Evolutionary conservation across 2,113 vertebrate genomes (phyloP), one percentile per base, ranked within the genome.

Genomic region (Oreochromis tanganicae): DNA sequence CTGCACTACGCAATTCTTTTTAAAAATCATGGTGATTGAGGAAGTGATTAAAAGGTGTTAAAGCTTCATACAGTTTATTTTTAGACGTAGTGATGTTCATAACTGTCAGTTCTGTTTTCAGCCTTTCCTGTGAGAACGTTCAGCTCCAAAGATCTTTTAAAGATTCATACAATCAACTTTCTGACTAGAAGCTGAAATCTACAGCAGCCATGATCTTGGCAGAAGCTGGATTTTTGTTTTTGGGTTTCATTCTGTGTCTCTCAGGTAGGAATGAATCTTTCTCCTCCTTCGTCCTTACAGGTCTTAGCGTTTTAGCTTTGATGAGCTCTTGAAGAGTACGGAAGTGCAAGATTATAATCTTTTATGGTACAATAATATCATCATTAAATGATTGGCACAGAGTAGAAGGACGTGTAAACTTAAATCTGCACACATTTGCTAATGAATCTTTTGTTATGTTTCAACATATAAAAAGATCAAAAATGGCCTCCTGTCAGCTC

Each of bases 241-340:
- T 56, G 54, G 11, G 54, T 27, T 56, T 56, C 21, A 56, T 56
- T 56, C 54, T 27, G 54, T 56, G 54, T 24, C 54, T 56, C 54
- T 56, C 54, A 56, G 54, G 54, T 56, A 56, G 0, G 54, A 13
- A 4, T 24, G 6, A 56, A 0, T 56, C 21, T 27, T 27, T 27
- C 4, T 56, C 0, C 6, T 0, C 54, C 54, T 56, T 7, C 2
- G 11, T 56, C 21, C 54, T 56, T 56, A 56, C 11, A 56, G 21
- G 54, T 4, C 1, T 7, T 56, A 56, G 21, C 1, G 4, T 13
- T 24, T 56, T 56, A 24, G 54, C 54, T 13, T 24, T 56, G 54
- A 56, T 56, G 54, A 56, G 6, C 11, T 56, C 6, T 24, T 56
- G 54, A 56, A 56, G 54, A 56, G 21, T 56, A 6, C 0, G 0